Base-by-base conservation (phyloP, 2,797 vertebrate species). In the Saxicola maurus region DNA sequence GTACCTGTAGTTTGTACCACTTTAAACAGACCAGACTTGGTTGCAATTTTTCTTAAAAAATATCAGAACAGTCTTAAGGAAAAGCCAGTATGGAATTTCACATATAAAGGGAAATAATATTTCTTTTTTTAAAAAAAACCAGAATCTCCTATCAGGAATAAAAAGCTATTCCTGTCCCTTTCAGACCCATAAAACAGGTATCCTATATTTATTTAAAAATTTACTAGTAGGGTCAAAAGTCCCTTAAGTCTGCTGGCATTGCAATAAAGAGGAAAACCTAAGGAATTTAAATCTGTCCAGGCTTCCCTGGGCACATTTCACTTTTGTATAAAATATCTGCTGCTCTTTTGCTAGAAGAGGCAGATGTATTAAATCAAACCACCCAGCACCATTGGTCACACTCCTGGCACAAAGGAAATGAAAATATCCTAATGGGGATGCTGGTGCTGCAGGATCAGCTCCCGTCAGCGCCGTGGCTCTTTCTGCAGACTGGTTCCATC, bases 201-300 rank as follows among this genome's bases (percentile, higher is more conserved):
- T 80, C 49, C 25, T 76, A 67, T 46, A 20, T 82, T 82, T 80
- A 85, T 73, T 11, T 24, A 4, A 57, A 78, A 66, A 84, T 57
- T 78, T 91, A 79, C 28, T 76, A 65, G 60, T 62, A 83, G 89
- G 87, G 75, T 93, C 91, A 88, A 89, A 95, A 94, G 48, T 75
- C 79, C 69, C 88, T 61, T 92, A 91, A 93, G 94, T 95, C 93
- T 92, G 60, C 92, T 93, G 86, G 62, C 71, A 94, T 51, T 75
- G 78, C 53, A 94, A 89, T 91, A 87, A 95, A 91, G 87, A 88
- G 73, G 74, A 88, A 95, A 90, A 82, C 60, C 51, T 72, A 66
- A 85, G 45, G 82, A 92, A 94, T 91, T 90, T 91, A 94, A 94
- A 78, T 52, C 82, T 89, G 67, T 68, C 86, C 79, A 78, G 48